A percentile compares a stretch with the other conserved stretches of the same genome.
phyloP scores from a whole-genome alignment of 2,113 vertebrate species.

The Aldabrachelys gigantea region DNA sequence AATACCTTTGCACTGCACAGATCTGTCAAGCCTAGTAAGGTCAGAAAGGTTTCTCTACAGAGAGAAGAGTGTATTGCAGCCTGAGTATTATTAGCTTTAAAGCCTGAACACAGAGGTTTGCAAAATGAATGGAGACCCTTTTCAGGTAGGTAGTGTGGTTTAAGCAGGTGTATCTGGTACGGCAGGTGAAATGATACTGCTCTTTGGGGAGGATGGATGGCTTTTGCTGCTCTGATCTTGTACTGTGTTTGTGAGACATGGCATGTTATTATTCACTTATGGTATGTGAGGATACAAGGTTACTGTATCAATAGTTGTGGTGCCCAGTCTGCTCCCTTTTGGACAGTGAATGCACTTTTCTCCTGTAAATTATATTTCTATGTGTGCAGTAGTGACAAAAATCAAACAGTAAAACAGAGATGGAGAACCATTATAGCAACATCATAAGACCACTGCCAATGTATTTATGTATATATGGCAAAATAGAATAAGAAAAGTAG shows the following conservation, averaged over 20 bases:
- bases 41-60: not conserved
- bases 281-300: accelerated
- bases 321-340: not conserved
- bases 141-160: slow-evolving; percentile 44
- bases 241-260: not conserved
- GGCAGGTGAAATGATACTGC: not conserved
- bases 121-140: slow-evolving; percentile 58
- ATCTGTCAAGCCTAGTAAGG: not conserved
- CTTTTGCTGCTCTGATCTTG: not conserved
- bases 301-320: accelerated
- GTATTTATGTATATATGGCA: not conserved
- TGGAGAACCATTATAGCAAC: not conserved
- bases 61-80: accelerated
- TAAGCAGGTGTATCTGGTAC: not conserved
- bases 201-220: not conserved
- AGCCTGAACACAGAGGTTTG: slow-evolving; percentile 16
- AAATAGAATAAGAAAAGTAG: not conserved
- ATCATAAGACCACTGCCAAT: not conserved
- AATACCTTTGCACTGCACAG: slow-evolving; percentile 52
- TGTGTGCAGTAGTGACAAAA: not conserved
- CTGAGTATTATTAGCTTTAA: not conserved
- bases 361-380: not conserved
- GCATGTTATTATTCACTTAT: not conserved
- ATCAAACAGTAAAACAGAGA: not conserved
- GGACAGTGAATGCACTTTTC: accelerated